Evolutionary conservation across 2,888 invertebrate species (phyloP), one percentile per base, ranked within the genome.

Genomic region (Notodonta ziczac): DNA sequence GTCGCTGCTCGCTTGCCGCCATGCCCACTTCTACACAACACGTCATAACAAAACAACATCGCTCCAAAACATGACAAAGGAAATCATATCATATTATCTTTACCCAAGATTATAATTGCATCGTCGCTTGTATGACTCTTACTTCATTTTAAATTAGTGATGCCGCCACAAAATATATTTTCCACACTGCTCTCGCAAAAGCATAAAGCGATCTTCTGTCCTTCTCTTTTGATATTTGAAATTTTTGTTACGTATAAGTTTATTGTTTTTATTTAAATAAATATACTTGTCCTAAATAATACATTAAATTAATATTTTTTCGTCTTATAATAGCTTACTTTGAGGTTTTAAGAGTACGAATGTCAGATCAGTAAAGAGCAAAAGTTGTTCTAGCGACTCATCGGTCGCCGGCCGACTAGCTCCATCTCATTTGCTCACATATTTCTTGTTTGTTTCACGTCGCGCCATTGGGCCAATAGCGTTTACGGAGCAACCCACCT

Each of bases 401-500:
- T 73, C 66, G 67, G 62, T 67, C 67, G 70, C 63, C 70, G 70
- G 66, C 67, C 69, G 76, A 76, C 69, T 90, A 83, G 80, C 81
- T 82, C 89, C 71, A 66, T 93, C 93, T 88, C 92, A 78, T 83
- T 93, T 86, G 69, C 87, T 85, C 92, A 75, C 83, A 84, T 88
- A 87, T 87, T 86, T 89, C 89, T 90, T 92, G 91, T 91, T 91
- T 92, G 92, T 92, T 91, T 91, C 91, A 89, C 87, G 87, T 88
- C 73, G 80, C 81, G 82, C 87, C 81, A 91, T 91, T 91, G 92
- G 91, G 90, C 93, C 93, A 92, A 92, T 92, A 83, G 92, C 90
- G 84, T 88, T 89, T 89, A 89, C 88, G 93, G 90, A 87, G 90
- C 93, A 88, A 89, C 93, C 93, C 93, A 91, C 93, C 92, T 93